Evolutionary conservation across 92 coral and sea anemone genomes (phyloP).

Genomic region (Epizoanthus ramosus): DNA sequence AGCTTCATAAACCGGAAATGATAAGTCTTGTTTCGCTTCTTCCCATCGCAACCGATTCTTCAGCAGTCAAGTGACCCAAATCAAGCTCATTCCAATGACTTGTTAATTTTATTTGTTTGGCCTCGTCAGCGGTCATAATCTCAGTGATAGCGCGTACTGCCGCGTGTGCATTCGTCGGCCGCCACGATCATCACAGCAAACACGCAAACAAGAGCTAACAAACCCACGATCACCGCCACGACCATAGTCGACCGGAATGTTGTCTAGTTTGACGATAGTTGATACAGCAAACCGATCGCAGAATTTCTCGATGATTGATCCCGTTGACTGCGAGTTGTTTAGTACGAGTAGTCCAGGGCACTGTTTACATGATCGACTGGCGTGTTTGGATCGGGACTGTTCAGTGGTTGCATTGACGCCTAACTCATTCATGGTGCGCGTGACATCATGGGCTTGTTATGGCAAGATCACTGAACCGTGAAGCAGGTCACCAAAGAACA

Average conservation of each 20-base stretch:
- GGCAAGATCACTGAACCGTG: slow-evolving; percentile 5
- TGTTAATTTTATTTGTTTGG: too few relatives aligned
- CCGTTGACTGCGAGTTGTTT: neutral
- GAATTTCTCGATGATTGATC: neutral
- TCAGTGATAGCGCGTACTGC: too few relatives aligned
- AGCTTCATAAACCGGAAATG: too few relatives aligned
- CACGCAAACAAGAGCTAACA: slow-evolving; percentile 53
- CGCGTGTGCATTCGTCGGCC: slow-evolving; percentile 69
- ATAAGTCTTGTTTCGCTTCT: too few relatives aligned
- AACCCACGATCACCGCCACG: slow-evolving; percentile 57
- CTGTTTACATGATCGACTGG: neutral
- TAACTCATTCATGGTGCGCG: neutral
- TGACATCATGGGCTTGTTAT: slow-evolving; percentile 24
- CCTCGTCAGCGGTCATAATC: too few relatives aligned
- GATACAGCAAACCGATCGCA: neutral
- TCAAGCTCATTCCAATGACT: slow-evolving; percentile 32
- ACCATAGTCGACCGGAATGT: neutral
- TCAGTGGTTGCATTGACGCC: neutral
- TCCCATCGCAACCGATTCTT: too few relatives aligned
- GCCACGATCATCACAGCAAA: slow-evolving; percentile 76
- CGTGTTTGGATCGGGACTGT: too few relatives aligned
- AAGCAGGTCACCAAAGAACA: slow-evolving; percentile 21
- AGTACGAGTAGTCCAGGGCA: neutral
- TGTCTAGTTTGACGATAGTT: neutral
- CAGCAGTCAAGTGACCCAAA: too few relatives aligned